These are phyloP conservation scores for Mustela nigripes DNA, from an alignment of 2,113 vertebrate species.

Conservation along the genomic window DNA sequence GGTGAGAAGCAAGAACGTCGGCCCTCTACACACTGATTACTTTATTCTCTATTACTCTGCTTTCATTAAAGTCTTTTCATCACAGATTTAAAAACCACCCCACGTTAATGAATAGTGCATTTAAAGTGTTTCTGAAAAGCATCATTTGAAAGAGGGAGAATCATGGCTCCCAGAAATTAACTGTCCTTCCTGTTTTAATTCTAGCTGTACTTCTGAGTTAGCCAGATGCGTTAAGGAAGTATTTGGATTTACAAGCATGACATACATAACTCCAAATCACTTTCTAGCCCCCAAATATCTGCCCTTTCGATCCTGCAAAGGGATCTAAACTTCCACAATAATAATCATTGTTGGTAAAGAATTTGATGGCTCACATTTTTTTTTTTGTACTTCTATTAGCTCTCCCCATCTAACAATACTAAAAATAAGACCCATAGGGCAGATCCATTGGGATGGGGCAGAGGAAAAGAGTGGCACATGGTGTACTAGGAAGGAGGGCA, in stretches of 20 bases:
- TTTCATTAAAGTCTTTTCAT: neutral
- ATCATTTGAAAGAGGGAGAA: neutral
- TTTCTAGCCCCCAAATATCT: neutral
- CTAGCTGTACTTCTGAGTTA: neutral
- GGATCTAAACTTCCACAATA: neutral
- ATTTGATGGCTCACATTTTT: neutral
- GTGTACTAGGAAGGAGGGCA: neutral
- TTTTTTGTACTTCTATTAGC: neutral
- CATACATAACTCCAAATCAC: neutral
- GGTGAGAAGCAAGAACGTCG: neutral
- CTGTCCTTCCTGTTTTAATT: neutral
- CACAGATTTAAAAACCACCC: neutral
- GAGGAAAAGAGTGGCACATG: neutral
- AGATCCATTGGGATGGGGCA: neutral
- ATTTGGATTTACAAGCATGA: neutral
- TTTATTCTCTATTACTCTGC: neutral
- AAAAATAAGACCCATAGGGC: neutral
- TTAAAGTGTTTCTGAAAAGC: constrained; percentile 23
- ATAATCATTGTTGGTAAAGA: neutral
- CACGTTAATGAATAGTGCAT: neutral
- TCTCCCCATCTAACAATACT: neutral
- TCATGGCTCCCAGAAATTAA: neutral
- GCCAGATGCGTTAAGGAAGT: neutral
- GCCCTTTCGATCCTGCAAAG: neutral
- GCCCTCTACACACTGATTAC: neutral